Evolutionary conservation across 2,888 invertebrate genomes (phyloP).

Genomic region (Nomada flava): DNA sequence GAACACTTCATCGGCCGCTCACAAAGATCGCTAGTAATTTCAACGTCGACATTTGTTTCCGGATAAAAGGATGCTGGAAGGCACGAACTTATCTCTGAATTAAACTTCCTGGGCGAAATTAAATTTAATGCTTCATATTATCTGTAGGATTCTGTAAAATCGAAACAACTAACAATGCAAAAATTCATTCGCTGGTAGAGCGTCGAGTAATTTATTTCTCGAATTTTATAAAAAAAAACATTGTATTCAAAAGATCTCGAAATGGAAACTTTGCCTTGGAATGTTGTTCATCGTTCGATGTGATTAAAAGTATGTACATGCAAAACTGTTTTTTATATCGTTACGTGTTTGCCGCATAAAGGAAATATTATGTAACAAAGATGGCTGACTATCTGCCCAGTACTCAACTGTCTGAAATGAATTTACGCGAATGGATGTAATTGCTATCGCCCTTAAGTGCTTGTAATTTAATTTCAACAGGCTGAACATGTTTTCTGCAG

Average conservation of each 20-base stretch:
- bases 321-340: too few relatives aligned
- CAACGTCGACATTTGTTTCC: slow-evolving; percentile 16
- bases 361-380: too few relatives aligned
- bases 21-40: slow-evolving; percentile 21
- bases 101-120: slow-evolving; percentile 27
- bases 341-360: too few relatives aligned
- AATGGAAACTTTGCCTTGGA: too few relatives aligned
- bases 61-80: not conserved
- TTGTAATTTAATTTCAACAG: slow-evolving; percentile 46
- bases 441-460: slow-evolving; percentile 48
- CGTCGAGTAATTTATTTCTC: too few relatives aligned
- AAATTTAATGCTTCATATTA: not conserved
- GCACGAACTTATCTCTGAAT: not conserved
- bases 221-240: not conserved
- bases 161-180: not conserved
- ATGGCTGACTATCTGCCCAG: too few relatives aligned
- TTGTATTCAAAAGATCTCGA: not conserved
- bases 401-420: not conserved
- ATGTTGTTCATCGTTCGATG: too few relatives aligned
- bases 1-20: slow-evolving; percentile 26
- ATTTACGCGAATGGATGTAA: slow-evolving; percentile 34
- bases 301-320: too few relatives aligned
- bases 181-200: too few relatives aligned
- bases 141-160: too few relatives aligned
- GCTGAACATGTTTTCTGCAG: slow-evolving; percentile 60